Percentiles rank a stretch among this genome's conserved stretches.
Evolutionary conservation across 2,113 vertebrate genomes (phyloP).

Genomic region (Coracopsis vasa): DNA sequence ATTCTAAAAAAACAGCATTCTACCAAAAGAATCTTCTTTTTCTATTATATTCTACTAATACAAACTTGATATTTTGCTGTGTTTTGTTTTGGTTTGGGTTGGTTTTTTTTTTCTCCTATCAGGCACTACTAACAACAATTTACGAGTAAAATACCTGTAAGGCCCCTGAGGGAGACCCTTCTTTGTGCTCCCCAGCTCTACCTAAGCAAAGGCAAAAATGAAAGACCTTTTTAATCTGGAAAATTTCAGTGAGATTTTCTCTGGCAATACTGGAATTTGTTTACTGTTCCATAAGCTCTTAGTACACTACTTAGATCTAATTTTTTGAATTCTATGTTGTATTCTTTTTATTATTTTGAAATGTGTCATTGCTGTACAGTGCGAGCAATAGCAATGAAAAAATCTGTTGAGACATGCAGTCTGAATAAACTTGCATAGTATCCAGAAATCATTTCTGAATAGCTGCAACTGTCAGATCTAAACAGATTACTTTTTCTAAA

Average conservation of each 20-base stretch:
- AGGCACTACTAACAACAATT: background rate
- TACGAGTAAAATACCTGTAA: background rate
- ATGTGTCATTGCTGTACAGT: background rate
- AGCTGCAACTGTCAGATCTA: background rate
- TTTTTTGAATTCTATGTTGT: background rate
- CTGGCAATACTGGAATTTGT: background rate
- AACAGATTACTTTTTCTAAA: background rate
- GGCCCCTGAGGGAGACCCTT: background rate
- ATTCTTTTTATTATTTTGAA: constrained; percentile 6
- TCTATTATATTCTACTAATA: background rate
- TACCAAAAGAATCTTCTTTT: background rate
- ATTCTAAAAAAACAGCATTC: background rate
- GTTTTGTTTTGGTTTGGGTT: background rate
- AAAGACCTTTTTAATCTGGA: background rate
- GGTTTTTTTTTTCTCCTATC: background rate
- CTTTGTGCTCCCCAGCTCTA: background rate
- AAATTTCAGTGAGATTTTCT: background rate
- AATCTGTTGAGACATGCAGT: background rate
- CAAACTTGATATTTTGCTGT: background rate
- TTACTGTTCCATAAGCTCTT: background rate
- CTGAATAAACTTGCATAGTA: background rate
- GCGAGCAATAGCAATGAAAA: background rate
- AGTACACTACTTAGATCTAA: background rate
- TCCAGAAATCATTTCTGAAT: constrained; percentile 1
- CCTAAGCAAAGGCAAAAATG: background rate